Conservation (phyloP, 2,797 vertebrate species). For the Coracias cyanogaster region DNA sequence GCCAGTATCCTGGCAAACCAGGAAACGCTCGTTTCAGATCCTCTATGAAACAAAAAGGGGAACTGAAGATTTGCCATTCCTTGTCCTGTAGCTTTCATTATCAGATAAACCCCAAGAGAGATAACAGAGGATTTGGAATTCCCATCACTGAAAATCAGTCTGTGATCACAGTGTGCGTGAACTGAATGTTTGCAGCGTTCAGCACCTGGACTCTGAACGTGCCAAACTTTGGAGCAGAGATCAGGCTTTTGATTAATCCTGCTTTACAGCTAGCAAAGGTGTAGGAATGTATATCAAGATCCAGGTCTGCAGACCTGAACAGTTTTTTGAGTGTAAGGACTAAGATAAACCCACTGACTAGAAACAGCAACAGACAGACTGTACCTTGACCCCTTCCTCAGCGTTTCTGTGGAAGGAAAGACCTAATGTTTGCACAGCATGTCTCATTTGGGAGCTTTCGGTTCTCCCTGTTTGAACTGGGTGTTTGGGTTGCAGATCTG, state of each 20-base stretch:
- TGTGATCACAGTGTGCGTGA: background rate
- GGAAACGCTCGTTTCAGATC: background rate
- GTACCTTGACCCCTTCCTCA: background rate
- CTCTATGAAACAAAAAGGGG: background rate
- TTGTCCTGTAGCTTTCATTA: background rate
- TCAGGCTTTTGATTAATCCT: conserved; percentile 1
- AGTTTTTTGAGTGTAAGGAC: background rate
- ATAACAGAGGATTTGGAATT: background rate
- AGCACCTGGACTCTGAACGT: background rate
- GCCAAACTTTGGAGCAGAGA: background rate
- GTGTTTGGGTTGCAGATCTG: background rate
- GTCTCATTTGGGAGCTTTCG: background rate
- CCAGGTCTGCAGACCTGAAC: background rate
- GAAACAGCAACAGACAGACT: background rate
- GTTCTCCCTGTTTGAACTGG: background rate
- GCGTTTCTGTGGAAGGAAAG: background rate
- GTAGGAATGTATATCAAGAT: background rate
- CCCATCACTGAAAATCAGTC: background rate
- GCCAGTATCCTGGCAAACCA: background rate
- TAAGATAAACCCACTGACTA: background rate
- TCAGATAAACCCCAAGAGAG: background rate
- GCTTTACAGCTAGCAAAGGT: background rate
- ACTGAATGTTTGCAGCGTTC: fast-evolving
- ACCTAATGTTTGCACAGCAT: background rate
- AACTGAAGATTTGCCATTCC: background rate